Percentiles rank a stretch among this genome's conserved stretches.
Conservation (phyloP, 92 coral and sea anemone species). For the Epizoanthus fatuus region DNA sequence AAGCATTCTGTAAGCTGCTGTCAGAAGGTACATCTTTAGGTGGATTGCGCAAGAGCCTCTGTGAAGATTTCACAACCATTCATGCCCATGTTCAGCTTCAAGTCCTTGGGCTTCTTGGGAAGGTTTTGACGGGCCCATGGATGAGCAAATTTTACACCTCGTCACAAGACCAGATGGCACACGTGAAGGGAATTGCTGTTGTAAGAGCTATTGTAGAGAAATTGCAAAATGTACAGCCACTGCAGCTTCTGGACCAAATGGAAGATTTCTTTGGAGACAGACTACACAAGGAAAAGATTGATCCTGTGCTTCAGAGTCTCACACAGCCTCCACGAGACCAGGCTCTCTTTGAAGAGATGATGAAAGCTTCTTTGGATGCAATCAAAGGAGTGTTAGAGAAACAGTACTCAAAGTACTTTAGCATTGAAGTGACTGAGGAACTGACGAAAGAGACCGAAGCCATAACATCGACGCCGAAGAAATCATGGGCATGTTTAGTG, state of each 20-base stretch:
- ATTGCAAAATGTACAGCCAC: neutral
- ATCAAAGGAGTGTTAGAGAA: neutral
- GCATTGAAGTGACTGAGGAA: neutral
- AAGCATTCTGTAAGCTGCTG: neutral
- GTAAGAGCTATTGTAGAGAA: neutral
- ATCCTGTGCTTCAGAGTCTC: neutral
- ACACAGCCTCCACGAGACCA: constrained; percentile 1
- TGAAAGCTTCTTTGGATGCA: neutral
- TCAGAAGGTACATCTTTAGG: constrained; percentile 6
- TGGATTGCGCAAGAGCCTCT: constrained; percentile 4
- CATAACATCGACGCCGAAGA: neutral
- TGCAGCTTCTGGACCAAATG: neutral
- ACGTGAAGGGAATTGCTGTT: neutral
- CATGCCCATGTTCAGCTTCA: constrained; percentile 5
- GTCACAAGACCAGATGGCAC: constrained; percentile 1
- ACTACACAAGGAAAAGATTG: neutral
- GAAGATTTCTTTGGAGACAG: constrained; percentile 9
- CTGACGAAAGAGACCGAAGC: neutral
- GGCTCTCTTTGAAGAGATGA: neutral
- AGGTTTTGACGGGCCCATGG: neutral
- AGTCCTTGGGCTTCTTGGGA: neutral
- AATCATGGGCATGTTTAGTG: neutral
- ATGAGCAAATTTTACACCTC: neutral
- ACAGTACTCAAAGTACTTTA: constrained; percentile 5
- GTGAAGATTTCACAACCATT: neutral